Percentiles rank a stretch among this genome's conserved stretches.
Evolutionary conservation across 2,113 vertebrate species (phyloP).

Genomic region (Halcyon malimbica): DNA sequence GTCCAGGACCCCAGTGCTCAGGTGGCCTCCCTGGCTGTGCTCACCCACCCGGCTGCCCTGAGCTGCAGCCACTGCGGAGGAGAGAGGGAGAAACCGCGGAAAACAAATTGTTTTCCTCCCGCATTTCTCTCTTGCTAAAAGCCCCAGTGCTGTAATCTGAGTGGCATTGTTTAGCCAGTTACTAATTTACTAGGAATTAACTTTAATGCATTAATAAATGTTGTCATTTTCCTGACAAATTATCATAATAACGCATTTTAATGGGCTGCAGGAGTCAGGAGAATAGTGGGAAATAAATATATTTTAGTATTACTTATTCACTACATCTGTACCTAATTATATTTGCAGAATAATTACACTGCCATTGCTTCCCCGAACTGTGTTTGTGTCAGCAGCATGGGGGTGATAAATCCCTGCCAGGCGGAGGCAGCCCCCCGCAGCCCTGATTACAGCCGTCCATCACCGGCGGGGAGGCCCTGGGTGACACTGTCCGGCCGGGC

Average conservation of each 20-base stretch:
- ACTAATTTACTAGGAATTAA: slow-evolving; percentile 71
- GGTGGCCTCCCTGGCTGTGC: rapidly evolving
- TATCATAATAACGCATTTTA: slow-evolving; percentile 67
- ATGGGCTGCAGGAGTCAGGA: slow-evolving; percentile 48
- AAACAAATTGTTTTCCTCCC: not conserved
- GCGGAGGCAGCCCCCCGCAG: slow-evolving; percentile 5
- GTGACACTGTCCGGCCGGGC: slow-evolving; percentile 76
- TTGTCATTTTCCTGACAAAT: slow-evolving; percentile 72
- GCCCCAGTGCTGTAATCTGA: not conserved
- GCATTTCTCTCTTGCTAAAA: not conserved
- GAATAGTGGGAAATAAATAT: slow-evolving; percentile 68
- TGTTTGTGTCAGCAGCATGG: slow-evolving; percentile 48
- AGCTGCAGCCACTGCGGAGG: rapidly evolving
- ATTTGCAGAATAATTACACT: slow-evolving; percentile 69
- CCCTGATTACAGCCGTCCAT: slow-evolving; percentile 71
- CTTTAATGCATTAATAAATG: slow-evolving; percentile 74
- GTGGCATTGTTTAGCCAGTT: slow-evolving; percentile 66
- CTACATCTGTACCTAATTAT: slow-evolving; percentile 72
- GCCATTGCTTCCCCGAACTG: not conserved
- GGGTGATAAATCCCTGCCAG: slow-evolving; percentile 69
- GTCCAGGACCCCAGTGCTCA: rapidly evolving
- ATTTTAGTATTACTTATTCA: slow-evolving; percentile 69
- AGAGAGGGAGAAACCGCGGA: not conserved
- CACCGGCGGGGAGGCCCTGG: slow-evolving; percentile 48
- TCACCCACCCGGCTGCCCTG: rapidly evolving